Base-by-base conservation (phyloP, 2,797 vertebrate genomes). In the Poliocrania exsul region DNA sequence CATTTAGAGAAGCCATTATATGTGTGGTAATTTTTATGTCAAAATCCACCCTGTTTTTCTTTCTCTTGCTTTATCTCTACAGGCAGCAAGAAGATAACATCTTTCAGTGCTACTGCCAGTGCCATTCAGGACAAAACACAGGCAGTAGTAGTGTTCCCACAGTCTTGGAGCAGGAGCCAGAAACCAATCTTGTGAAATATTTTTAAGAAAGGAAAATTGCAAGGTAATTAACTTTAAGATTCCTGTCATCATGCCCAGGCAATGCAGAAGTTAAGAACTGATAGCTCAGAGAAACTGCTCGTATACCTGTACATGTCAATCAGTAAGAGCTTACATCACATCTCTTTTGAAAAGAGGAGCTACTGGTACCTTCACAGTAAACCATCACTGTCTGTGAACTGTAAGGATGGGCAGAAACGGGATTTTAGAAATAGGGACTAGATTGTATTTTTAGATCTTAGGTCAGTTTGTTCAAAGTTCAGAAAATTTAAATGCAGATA, bases 381-480 rank as follows among this genome's bases (percentile, higher is more conserved):
- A 56, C 67, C 66, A 33, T 54, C 75, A 54, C 60, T 11, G 11
- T 31, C 81, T 80, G 16, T 44, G 81, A 73, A 40, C 49, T 70
- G 49, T 37, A 77, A 73, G 56, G 62, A 50, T 75, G 28, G 53
- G n/a, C 78, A 93, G 83, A 93, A 92, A 87, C 29, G 46, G 50
- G 24, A 49, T 60, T 81, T 78, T 60, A 90, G 77, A 90, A 78
- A 49, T 42, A 35, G 28, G 53, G 88, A 44, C 50, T 40, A 53
- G 61, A 15, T 42, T 79, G 58, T 93, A 78, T 95, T 94, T 94
- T 94, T 82, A 94, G 80, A 67, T 82, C 25, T 95, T 92, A 70
- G 75, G 66, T 89, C 81, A 81, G 58, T 94, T 95, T 92, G 53
- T 86, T 84, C 86, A 16, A 85, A 86, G 84, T 88, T 64, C 71